Base-by-base conservation (phyloP, 2,888 invertebrate genomes). In the Epirrhoe alternata region DNA sequence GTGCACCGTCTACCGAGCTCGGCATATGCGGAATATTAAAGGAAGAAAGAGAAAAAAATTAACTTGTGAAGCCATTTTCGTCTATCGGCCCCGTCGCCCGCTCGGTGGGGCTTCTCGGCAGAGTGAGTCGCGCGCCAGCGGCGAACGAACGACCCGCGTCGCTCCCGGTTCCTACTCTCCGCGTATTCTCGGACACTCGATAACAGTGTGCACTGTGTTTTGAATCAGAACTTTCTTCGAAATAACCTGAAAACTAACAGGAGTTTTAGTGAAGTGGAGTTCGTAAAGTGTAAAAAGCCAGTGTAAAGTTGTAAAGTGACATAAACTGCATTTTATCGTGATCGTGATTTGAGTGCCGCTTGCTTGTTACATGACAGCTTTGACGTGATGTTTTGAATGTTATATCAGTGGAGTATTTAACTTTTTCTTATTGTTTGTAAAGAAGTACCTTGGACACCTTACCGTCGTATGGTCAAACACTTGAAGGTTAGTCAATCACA, bases 21-120 rank as follows among this genome's bases (percentile, higher is more conserved):
- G 88, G 89, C 92, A 92, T 93, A 93, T 93, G 92, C 93, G 92
- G 90, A 91, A 90, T 92, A 92, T 92, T 92, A 92, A 91, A 92
- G 93, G 87, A 93, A 89, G 93, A 93, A 93, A 93, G 93, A 93
- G 93, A 93, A 92, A 93, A 92, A 93, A 92, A 92, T 92, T 92
- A 88, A 92, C 90, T 93, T 90, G 92, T 92, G 92, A 92, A 93
- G 92, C 93, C 93, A 92, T 93, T 93, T 93, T 92, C 92, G 92
- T 92, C 89, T 90, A 89, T 89, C 89, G 86, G 86, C 86, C 90
- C 88, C 91, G 89, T 87, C 89, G 84, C 87, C 60, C 86, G 87
- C 86, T 84, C 77, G 85, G 86, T 58, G 78, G 86, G 88, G 86
- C 84, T 88, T 87, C 87, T 67, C 83, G 73, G 78, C 89, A 91